phyloP scores from a whole-genome alignment of 2,888 invertebrate species.

The Tupiocoris notatus region DNA sequence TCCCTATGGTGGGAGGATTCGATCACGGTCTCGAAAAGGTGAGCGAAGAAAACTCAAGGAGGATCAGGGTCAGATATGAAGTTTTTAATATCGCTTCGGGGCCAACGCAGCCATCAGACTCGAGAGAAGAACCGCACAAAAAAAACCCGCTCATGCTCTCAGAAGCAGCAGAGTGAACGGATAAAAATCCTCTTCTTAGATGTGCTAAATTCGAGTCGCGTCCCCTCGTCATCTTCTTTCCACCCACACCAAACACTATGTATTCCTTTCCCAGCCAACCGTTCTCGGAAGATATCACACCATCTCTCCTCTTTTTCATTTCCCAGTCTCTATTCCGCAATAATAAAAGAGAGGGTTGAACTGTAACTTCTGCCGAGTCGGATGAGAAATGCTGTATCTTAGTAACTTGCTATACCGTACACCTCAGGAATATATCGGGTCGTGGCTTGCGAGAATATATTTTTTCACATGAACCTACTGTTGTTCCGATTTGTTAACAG shows the following conservation, averaged over 20 bases:
- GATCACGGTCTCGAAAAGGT: too few species aligned
- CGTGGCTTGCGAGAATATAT: too few species aligned
- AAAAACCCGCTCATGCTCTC: background rate
- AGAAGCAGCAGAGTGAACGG: background rate
- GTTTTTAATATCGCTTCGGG: conserved; percentile 31
- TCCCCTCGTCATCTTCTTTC: background rate
- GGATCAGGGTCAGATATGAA: conserved; percentile 22
- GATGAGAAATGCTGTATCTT: background rate
- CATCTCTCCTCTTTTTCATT: background rate
- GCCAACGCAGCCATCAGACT: background rate
- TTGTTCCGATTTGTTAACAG: background rate
- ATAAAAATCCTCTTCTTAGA: background rate
- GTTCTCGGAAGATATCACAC: background rate
- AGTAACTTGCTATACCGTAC: background rate
- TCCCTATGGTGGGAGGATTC: too few species aligned
- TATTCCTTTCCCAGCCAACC: conserved; percentile 1
- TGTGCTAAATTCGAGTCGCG: background rate
- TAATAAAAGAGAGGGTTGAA: background rate
- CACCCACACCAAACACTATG: background rate
- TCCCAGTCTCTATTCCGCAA: background rate
- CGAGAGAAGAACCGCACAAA: background rate
- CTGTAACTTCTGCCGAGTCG: background rate
- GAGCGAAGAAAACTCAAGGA: background rate
- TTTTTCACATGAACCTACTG: too few species aligned
- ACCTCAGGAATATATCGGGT: background rate